phyloP scores from a whole-genome alignment of 2,888 invertebrate species.

The Stratiomys singularior region DNA sequence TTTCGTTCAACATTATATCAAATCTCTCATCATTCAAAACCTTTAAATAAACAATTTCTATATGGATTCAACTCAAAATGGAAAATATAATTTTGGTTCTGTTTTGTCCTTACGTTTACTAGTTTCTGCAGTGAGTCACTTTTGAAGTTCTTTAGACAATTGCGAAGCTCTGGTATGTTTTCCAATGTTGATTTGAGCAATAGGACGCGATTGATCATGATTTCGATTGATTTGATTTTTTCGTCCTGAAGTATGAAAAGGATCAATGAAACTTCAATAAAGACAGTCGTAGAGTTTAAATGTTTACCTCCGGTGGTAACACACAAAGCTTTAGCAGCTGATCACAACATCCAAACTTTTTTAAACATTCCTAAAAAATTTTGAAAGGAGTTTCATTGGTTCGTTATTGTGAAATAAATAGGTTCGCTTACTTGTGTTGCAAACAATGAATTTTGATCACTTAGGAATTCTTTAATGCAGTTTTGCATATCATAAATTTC shows the following conservation, averaged over 20 bases:
- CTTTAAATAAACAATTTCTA: conserved; percentile 15
- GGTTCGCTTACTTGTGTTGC: conserved; percentile 71
- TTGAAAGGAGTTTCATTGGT: background rate
- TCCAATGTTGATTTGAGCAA: conserved; percentile 82
- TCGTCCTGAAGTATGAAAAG: conserved; percentile 62
- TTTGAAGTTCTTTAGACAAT: conserved; percentile 48
- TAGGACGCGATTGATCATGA: conserved; percentile 80
- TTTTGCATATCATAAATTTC: conserved; percentile 77
- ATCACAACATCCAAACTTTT: conserved; percentile 81
- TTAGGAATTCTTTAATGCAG: conserved; percentile 80
- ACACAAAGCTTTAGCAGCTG: conserved; percentile 66
- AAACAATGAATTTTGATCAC: conserved; percentile 73
- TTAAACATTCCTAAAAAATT: conserved; percentile 69
- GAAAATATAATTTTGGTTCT: conserved; percentile 51
- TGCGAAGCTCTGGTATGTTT: conserved; percentile 71
- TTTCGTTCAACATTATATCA: conserved; percentile 53
- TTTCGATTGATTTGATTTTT: conserved; percentile 70
- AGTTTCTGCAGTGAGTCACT: conserved; percentile 55
- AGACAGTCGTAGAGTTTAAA: background rate
- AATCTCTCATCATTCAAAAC: conserved; percentile 47
- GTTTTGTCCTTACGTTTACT: conserved; percentile 44
- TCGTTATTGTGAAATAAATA: background rate
- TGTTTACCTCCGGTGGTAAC: conserved; percentile 22
- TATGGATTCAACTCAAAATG: background rate
- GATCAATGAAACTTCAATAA: background rate